Base-by-base conservation (phyloP, 2,113 vertebrate species). In the Gambusia holbrooki region DNA sequence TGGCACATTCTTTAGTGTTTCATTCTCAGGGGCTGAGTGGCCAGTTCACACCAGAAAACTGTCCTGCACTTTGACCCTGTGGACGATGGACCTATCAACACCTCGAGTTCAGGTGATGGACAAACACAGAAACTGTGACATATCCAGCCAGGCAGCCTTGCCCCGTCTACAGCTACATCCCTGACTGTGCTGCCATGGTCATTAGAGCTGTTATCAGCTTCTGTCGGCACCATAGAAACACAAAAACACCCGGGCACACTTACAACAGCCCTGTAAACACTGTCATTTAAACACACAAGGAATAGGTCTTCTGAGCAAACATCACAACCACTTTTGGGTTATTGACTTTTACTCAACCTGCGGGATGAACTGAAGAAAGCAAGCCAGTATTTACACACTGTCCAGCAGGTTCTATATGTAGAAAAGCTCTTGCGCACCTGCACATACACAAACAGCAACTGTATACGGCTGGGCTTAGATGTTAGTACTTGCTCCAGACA, bases 311-410 rank as follows among this genome's bases (percentile, higher is more conserved):
- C 92, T 90, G 69, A 91, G 91, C 90, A 94, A 94, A 94, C 93
- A 94, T 66, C 77, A 71, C 75, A 73, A 81, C 69, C 86, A 86
- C 93, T 91, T 88, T 94, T 85, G 82, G 81, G 63, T 80, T 94
- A 91, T 93, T 94, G 92, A 94, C 93, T 93, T 93, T 94, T 90
- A 93, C 90, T 93, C 83, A 86, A 90, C 80, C 84, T 87, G 83
- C 83, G 82, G 83, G 80, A 84, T 65, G 84, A 84, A 86, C 81
- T 76, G 72, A 87, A 73, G 72, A 85, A 83, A 83, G 80, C 81
- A 60, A 90, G 89, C 85, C 86, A 86, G 91, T 92, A 86, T 92
- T 90, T 87, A 85, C 87, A 84, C 82, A 88, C 74, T 51, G 83
- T 77, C 61, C 45, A 78, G 51, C 80, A 64, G 67, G 69, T 74